Percentiles rank a stretch among this genome's conserved stretches.
These are phyloP conservation scores for Scarus forsteni DNA, from an alignment of 2,797 vertebrate species.

Conservation along the genomic window DNA sequence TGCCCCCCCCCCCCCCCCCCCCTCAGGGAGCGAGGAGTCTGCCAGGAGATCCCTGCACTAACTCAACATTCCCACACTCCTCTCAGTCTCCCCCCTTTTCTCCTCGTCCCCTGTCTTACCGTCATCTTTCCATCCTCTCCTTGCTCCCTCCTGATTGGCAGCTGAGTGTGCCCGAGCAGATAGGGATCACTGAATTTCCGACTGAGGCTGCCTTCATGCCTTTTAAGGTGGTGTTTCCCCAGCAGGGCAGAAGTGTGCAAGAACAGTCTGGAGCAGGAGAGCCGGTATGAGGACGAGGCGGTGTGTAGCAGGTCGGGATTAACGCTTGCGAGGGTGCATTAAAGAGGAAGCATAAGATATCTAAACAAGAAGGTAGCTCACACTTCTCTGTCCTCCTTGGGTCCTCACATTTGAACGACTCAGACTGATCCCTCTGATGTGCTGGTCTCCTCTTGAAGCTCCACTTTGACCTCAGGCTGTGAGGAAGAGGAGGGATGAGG, in stretches of 20 bases:
- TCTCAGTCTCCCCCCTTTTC: slow-evolving; percentile 16
- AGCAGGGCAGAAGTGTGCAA: slow-evolving; percentile 18
- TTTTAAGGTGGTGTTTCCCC: slow-evolving; percentile 66
- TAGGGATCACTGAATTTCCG: slow-evolving; percentile 54
- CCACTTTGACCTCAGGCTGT: slow-evolving; percentile 6
- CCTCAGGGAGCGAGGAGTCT: slow-evolving; percentile 36
- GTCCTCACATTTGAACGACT: slow-evolving; percentile 47
- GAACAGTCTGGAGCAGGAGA: slow-evolving; percentile 18
- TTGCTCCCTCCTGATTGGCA: slow-evolving; percentile 55
- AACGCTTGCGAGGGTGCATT: slow-evolving; percentile 13
- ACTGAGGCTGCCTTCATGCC: slow-evolving; percentile 43
- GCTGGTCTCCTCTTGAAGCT: slow-evolving; percentile 23
- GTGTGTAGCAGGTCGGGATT: slow-evolving; percentile 10
- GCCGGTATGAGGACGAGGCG: slow-evolving; percentile 28
- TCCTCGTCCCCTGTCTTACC: neutral
- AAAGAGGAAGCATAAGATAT: slow-evolving; percentile 73
- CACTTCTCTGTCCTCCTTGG: slow-evolving; percentile 40
- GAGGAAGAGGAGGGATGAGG: slow-evolving; percentile 75
- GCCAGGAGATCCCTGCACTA: slow-evolving; percentile 52
- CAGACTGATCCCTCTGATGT: slow-evolving; percentile 50
- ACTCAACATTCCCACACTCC: slow-evolving; percentile 49
- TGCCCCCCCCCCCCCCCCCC: slow-evolving; percentile 44
- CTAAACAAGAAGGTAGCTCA: slow-evolving; percentile 48
- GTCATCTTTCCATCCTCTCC: slow-evolving; percentile 32
- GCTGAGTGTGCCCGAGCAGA: slow-evolving; percentile 41